Evolutionary conservation across 2,888 invertebrate genomes (phyloP).

Genomic region (Cyclophora albipunctata): DNA sequence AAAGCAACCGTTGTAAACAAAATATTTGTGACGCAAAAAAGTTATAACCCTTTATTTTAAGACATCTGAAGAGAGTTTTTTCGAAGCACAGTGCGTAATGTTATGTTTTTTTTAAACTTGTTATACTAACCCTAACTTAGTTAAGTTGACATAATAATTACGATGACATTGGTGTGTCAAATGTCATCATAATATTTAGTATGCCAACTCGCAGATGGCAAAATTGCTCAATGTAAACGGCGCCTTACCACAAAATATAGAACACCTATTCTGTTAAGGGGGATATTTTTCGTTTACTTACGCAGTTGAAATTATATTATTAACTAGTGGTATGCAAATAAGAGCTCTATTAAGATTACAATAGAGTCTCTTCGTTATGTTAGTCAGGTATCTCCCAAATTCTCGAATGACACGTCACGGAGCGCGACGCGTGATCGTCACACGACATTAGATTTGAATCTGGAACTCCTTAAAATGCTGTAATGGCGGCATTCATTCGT

Average conservation of each 20-base stretch:
- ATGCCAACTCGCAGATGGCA: too few relatives aligned
- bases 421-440: constrained; percentile 53
- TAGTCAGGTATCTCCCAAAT: constrained; percentile 22
- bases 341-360: not conserved
- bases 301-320: too few relatives aligned
- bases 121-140: too few relatives aligned
- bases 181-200: too few relatives aligned
- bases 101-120: too few relatives aligned
- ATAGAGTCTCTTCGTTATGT: not conserved
- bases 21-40: constrained; percentile 33
- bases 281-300: too few relatives aligned
- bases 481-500: constrained; percentile 22
- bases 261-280: too few relatives aligned
- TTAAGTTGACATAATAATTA: too few relatives aligned
- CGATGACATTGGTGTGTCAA: too few relatives aligned
- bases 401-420: constrained; percentile 35
- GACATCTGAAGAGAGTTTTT: constrained; percentile 2
- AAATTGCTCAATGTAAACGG: too few relatives aligned
- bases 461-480: constrained; percentile 59
- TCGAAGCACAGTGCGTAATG: too few relatives aligned
- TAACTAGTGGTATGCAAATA: not conserved
- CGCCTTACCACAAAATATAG: too few relatives aligned
- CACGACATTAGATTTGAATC: constrained; percentile 65
- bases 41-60: constrained; percentile 30
- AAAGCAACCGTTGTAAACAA: constrained; percentile 27